Conservation (phyloP, 2,797 vertebrate species). For the Champsocephalus esox region DNA sequence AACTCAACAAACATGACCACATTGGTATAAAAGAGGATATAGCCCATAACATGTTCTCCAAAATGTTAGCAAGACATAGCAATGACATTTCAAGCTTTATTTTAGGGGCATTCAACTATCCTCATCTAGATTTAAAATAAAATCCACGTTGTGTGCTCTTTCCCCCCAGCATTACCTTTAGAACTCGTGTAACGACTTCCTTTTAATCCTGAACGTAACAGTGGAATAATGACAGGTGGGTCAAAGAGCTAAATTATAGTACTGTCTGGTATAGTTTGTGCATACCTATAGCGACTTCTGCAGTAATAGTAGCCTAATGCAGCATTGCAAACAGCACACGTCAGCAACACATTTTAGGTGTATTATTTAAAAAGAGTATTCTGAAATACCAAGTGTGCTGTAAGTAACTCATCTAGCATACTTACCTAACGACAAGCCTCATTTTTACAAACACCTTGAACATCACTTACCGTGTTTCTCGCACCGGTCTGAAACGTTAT, state of each 20-base stretch:
- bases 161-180: too few relatives aligned
- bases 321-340: background rate
- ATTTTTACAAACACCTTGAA: background rate
- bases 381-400: background rate
- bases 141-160: too few relatives aligned
- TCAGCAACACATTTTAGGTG: background rate
- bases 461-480: constrained; percentile 29
- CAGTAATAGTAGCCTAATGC: background rate
- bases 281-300: background rate
- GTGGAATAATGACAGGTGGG: too few relatives aligned
- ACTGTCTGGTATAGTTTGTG: fast-evolving
- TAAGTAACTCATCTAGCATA: background rate
- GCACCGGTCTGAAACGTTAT: background rate
- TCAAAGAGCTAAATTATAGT: background rate
- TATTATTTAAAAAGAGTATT: background rate
- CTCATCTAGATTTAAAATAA: too few relatives aligned
- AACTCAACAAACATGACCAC: background rate
- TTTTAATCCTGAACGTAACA: too few relatives aligned
- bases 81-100: too few relatives aligned
- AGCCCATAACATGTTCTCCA: background rate
- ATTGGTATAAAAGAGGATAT: constrained; percentile 32
- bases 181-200: too few relatives aligned
- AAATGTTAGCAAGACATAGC: background rate
- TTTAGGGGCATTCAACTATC: too few relatives aligned
- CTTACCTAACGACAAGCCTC: fast-evolving